A percentile compares a stretch with the other conserved stretches of the same genome.
Evolutionary conservation across 1,140 invertebrate genomes (phyloP).

Genomic region (Octopus bimaculoides): DNA sequence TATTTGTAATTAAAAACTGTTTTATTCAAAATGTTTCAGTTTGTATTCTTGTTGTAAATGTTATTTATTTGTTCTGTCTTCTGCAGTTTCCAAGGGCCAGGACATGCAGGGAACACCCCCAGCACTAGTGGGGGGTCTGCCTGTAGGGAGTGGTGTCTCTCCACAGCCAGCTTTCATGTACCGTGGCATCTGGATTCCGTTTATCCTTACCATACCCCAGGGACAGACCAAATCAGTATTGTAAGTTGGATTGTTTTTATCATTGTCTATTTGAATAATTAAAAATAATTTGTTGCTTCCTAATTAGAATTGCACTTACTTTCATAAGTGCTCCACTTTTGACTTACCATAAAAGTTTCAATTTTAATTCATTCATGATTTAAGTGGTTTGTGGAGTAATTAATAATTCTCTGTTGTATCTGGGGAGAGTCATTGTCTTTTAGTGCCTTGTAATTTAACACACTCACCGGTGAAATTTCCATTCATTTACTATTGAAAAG

Average conservation of each 20-base stretch:
- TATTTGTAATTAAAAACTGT: too few relatives aligned
- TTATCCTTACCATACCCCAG: constrained; percentile 79
- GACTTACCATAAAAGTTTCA: too few relatives aligned
- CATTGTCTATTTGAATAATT: background rate
- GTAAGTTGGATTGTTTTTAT: constrained; percentile 65
- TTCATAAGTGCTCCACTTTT: too few relatives aligned
- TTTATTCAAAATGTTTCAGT: background rate
- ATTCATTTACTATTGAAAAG: too few relatives aligned
- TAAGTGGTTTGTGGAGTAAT: too few relatives aligned
- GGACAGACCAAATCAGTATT: constrained; percentile 83
- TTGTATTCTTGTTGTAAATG: constrained; percentile 2
- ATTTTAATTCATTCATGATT: too few relatives aligned
- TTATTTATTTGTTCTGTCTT: background rate
- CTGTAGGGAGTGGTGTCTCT: constrained; percentile 72
- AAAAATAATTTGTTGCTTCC: background rate
- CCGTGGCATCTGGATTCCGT: constrained; percentile 85
- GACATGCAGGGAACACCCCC: constrained; percentile 69
- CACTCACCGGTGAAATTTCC: too few relatives aligned
- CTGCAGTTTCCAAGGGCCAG: constrained; percentile 38
- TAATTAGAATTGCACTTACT: too few relatives aligned
- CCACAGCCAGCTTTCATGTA: constrained; percentile 91
- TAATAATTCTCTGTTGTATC: too few relatives aligned
- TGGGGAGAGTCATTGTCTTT: too few relatives aligned
- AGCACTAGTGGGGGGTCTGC: constrained; percentile 67
- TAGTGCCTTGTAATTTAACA: too few relatives aligned